Conservation (phyloP, 2,888 invertebrate species). For the Coecobrya sp. region DNA sequence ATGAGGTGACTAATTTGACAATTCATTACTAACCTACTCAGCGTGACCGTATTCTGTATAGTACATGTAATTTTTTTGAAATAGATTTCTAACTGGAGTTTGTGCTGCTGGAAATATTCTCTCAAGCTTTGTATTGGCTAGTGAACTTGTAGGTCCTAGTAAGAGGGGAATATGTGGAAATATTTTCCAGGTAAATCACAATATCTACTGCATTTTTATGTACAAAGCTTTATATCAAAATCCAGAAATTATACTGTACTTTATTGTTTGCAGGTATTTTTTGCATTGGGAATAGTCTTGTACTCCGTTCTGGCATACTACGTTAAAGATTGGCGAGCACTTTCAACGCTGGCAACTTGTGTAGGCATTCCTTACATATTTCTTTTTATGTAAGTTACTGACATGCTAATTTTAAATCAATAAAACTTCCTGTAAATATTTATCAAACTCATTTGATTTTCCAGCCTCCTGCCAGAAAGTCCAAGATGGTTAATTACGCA, state of each 20-base stretch:
- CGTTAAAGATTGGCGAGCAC: conserved; percentile 85
- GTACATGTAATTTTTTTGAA: not conserved
- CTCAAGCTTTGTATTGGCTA: conserved; percentile 84
- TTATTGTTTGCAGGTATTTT: conserved; percentile 81
- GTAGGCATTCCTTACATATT: conserved; percentile 83
- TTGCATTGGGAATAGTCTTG: conserved; percentile 86
- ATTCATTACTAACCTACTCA: not conserved
- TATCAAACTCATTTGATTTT: not conserved
- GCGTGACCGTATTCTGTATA: not conserved
- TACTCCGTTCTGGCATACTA: conserved; percentile 84
- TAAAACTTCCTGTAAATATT: not conserved
- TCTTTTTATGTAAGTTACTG: conserved; percentile 84
- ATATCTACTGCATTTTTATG: not conserved
- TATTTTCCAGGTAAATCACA: conserved; percentile 83
- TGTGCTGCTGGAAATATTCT: conserved; percentile 85
- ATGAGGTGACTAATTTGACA: conserved; percentile 73
- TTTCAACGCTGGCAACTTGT: conserved; percentile 82
- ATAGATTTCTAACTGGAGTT: conserved; percentile 83
- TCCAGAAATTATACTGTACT: too few species aligned
- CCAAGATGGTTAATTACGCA: conserved; percentile 87
- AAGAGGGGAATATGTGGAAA: conserved; percentile 85
- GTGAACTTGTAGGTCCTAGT: conserved; percentile 85
- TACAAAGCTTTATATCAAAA: not conserved
- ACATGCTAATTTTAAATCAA: not conserved
- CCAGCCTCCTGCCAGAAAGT: conserved; percentile 86